Evolutionary conservation across 2,888 invertebrate species (phyloP).

Genomic region (Napeogenes inachia): DNA sequence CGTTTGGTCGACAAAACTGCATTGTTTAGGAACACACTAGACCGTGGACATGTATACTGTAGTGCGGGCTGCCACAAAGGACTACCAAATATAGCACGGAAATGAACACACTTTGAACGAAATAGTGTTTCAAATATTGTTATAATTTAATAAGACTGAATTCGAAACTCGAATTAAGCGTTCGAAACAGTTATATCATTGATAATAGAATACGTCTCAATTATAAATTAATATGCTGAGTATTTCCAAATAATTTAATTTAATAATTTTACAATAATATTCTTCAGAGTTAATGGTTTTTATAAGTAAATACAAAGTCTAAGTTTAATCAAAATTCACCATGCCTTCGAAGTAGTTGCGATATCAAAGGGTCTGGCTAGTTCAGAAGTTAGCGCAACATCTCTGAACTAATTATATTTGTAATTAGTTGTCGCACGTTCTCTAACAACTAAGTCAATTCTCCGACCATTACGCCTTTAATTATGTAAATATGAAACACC

Average conservation of each 20-base stretch:
- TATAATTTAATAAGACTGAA: not conserved
- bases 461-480: not conserved
- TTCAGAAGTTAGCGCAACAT: constrained; percentile 9
- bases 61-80: constrained; percentile 7
- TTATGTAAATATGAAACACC: constrained; percentile 3
- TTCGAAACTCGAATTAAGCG: too few relatives aligned
- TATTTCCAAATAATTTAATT: too few relatives aligned
- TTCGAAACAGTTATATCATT: too few relatives aligned
- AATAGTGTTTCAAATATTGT: constrained; percentile 9
- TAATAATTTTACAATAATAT: not conserved
- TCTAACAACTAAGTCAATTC: constrained; percentile 9
- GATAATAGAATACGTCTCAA: too few relatives aligned
- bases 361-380: constrained; percentile 7
- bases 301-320: not conserved
- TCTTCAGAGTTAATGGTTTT: too few relatives aligned
- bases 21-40: constrained; percentile 10
- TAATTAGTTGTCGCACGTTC: constrained; percentile 15
- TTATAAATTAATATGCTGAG: too few relatives aligned
- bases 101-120: constrained; percentile 16
- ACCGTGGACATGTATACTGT: constrained; percentile 5
- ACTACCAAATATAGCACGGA: constrained; percentile 11
- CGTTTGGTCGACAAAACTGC: not conserved
- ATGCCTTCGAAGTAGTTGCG: not conserved
- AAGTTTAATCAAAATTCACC: not conserved
- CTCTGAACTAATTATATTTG: constrained; percentile 20